Percentiles rank a stretch among this genome's conserved stretches.
Conservation (phyloP, 1,140 invertebrate genomes). For the Drosophila murphyi region DNA sequence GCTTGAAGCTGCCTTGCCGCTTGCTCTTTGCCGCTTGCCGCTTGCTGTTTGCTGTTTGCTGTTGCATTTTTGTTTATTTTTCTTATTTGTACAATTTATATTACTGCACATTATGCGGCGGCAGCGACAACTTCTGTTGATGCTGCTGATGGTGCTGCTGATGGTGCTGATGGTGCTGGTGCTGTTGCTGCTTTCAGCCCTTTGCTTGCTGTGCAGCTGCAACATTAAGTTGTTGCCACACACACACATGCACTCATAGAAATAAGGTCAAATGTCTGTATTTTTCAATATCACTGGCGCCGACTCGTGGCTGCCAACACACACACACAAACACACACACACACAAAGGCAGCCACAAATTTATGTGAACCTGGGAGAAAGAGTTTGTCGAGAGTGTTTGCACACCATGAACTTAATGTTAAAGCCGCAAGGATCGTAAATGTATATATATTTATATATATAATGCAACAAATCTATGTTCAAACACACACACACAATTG, state of each 20-base stretch:
- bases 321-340: slow-evolving; percentile 21
- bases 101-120: slow-evolving; percentile 48
- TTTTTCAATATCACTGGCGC: slow-evolving; percentile 56
- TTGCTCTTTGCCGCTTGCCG: not conserved
- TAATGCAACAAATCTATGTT: slow-evolving; percentile 36
- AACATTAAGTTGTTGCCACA: slow-evolving; percentile 32
- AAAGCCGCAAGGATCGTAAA: slow-evolving; percentile 25
- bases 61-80: slow-evolving; percentile 11
- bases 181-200: not conserved
- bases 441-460: not conserved
- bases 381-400: slow-evolving; percentile 17
- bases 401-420: slow-evolving; percentile 33
- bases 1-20: slow-evolving; percentile 6
- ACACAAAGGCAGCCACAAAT: slow-evolving; percentile 4
- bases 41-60: not conserved
- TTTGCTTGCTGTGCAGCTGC: slow-evolving; percentile 19
- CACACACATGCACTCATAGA: slow-evolving; percentile 22
- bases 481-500: slow-evolving; percentile 19
- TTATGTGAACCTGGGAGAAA: slow-evolving; percentile 42
- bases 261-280: slow-evolving; percentile 54
- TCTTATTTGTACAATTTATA: slow-evolving; percentile 21
- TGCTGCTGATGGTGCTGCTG: not conserved
- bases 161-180: too few relatives aligned
- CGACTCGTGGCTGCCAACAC: slow-evolving; percentile 43
- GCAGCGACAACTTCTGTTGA: slow-evolving; percentile 8